These are phyloP conservation scores for Branchipolynoe longqiensis DNA, from an alignment of 2,888 invertebrate species.

Conservation along the genomic window DNA sequence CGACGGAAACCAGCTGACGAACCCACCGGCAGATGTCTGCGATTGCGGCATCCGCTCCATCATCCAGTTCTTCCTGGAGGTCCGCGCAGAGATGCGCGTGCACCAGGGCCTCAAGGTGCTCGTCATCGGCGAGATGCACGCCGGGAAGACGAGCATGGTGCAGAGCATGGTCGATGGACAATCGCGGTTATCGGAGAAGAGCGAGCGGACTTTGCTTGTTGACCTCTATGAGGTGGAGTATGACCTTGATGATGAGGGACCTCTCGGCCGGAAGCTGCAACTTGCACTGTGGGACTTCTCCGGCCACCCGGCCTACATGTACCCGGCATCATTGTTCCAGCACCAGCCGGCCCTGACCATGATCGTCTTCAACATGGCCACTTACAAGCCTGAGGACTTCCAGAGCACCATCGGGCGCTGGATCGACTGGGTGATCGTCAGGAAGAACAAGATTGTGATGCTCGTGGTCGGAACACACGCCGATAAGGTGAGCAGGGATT, in stretches of 20 bases:
- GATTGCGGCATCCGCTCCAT: conserved; percentile 77
- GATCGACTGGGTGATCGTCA: conserved; percentile 80
- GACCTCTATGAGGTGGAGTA: conserved; percentile 71
- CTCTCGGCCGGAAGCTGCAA: conserved; percentile 6
- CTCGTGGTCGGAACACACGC: conserved; percentile 79
- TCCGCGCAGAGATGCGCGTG: conserved; percentile 73
- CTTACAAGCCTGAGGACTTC: conserved; percentile 74
- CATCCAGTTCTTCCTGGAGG: conserved; percentile 78
- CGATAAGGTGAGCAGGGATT: conserved; percentile 67
- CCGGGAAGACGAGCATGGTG: conserved; percentile 70
- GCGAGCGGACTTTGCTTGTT: conserved; percentile 74
- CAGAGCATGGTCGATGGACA: conserved; percentile 80
- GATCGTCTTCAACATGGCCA: conserved; percentile 78
- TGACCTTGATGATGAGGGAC: conserved; percentile 69
- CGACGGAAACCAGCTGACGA: conserved; percentile 76
- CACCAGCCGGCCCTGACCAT: conserved; percentile 77
- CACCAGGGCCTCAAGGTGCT: conserved; percentile 69
- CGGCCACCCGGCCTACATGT: conserved; percentile 77
- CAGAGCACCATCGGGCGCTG: conserved; percentile 76
- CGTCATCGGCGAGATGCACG: conserved; percentile 65
- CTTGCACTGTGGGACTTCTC: conserved; percentile 76
- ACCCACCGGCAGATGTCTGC: conserved; percentile 78
- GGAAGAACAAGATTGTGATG: conserved; percentile 76
- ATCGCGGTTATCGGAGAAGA: conserved; percentile 74
- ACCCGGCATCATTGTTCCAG: conserved; percentile 76